Evolutionary conservation across 2,888 invertebrate genomes (phyloP).

Genomic region (Tachina grossa): DNA sequence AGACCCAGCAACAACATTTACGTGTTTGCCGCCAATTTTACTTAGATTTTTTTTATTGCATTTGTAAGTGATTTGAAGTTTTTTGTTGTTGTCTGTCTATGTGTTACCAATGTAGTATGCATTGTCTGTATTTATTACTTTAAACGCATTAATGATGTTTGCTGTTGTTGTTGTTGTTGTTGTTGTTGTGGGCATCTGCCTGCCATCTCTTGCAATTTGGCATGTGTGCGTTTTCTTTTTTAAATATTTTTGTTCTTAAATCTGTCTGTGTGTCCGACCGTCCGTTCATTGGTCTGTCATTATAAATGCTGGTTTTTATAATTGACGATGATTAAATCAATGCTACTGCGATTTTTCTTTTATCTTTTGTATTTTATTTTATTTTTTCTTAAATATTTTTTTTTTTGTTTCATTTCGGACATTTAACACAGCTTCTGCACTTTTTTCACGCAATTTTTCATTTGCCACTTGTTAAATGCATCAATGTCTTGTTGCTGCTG

Average conservation of each 20-base stretch:
- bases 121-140: conserved; percentile 48
- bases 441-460: conserved; percentile 69
- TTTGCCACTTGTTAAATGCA: conserved; percentile 58
- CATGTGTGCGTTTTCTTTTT: conserved; percentile 33
- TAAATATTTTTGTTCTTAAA: conserved; percentile 15
- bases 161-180: neutral
- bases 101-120: neutral
- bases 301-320: conserved; percentile 75
- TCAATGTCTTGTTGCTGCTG: conserved; percentile 28
- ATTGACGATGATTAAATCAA: conserved; percentile 83
- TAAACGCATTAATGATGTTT: conserved; percentile 58
- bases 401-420: conserved; percentile 20
- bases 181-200: conserved; percentile 7
- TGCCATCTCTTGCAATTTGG: conserved; percentile 36
- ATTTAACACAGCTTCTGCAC: conserved; percentile 71
- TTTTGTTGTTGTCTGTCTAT: conserved; percentile 13
- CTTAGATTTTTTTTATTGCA: conserved; percentile 2
- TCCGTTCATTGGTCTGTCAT: conserved; percentile 64
- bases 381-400: conserved; percentile 6
- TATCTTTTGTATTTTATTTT: conserved; percentile 18
- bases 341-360: conserved; percentile 78
- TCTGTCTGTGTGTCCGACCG: conserved; percentile 22
- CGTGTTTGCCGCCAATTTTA: conserved; percentile 63
- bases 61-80: conserved; percentile 45
- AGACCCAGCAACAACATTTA: conserved; percentile 53